Evolutionary conservation across 1,140 invertebrate genomes (phyloP).

Genomic region (Dolichoris vasculosae): DNA sequence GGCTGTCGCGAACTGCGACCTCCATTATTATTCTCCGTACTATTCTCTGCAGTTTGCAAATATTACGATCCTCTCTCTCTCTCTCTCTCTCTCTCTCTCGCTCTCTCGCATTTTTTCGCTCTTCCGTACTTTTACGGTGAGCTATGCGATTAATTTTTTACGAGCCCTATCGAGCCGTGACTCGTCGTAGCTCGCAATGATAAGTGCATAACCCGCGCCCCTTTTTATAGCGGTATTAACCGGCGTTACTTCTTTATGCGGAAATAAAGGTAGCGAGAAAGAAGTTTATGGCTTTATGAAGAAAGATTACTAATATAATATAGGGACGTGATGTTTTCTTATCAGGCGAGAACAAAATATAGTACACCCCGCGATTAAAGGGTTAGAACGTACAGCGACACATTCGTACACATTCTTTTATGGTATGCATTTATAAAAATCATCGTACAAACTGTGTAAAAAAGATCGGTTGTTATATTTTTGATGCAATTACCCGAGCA

Average conservation of each 20-base stretch:
- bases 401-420: not conserved
- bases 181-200: not conserved
- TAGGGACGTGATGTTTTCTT: not conserved
- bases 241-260: slow-evolving; percentile 21
- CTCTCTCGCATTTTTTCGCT: not conserved
- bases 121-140: slow-evolving; percentile 27
- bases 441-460: not conserved
- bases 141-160: slow-evolving; percentile 43
- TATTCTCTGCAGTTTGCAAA: not conserved
- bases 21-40: not conserved
- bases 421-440: not conserved
- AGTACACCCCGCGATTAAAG: not conserved
- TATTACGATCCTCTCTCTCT: not conserved
- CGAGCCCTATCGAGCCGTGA: slow-evolving; percentile 25
- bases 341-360: not conserved
- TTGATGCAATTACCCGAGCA: no score
- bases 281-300: not conserved
- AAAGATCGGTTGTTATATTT: no score
- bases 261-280: slow-evolving; percentile 5
- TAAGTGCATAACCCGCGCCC: slow-evolving; percentile 4
- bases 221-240: slow-evolving; percentile 21
- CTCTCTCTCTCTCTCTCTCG: not conserved
- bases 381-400: not conserved
- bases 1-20: not conserved
- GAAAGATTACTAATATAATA: not conserved